Percentiles rank a stretch among this genome's conserved stretches.
Evolutionary conservation across 2,888 invertebrate species (phyloP).

Genomic region (Dromius quadrimaculatus): DNA sequence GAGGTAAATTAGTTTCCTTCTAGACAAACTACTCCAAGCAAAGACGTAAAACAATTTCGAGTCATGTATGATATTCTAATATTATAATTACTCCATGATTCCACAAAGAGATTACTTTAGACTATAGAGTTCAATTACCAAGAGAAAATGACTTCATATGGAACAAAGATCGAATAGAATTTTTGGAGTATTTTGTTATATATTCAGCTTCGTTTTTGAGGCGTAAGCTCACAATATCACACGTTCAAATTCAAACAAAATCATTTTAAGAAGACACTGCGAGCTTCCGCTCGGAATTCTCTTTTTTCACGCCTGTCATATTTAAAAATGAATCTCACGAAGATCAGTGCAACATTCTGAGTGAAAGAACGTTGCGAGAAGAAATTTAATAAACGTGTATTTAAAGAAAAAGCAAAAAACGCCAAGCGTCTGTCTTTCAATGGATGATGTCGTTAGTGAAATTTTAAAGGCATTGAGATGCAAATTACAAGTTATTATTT

Average conservation of each 20-base stretch:
- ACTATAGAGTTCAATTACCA: no score
- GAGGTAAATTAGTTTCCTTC: not conserved
- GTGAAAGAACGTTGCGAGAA: constrained; percentile 4
- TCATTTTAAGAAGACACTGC: not conserved
- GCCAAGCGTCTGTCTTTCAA: constrained; percentile 41
- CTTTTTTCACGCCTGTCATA: not conserved
- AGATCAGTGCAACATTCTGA: constrained; percentile 4
- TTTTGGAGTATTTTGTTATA: not conserved
- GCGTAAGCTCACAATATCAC: no score
- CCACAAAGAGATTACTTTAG: no score
- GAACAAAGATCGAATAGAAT: not conserved
- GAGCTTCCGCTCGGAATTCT: not conserved
- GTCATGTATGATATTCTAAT: not conserved
- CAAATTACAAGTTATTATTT: constrained; percentile 43
- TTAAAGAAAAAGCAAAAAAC: constrained; percentile 36
- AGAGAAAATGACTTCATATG: not conserved
- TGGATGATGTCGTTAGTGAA: constrained; percentile 50
- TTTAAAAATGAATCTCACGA: not conserved
- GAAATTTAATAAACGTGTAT: constrained; percentile 48
- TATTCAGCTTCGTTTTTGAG: not conserved
- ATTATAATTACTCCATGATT: no score
- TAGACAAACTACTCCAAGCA: not conserved
- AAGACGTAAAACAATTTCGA: not conserved
- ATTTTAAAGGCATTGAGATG: constrained; percentile 45
- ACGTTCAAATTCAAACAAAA: no score